These are phyloP conservation scores for Camponotus floridanus DNA, from an alignment of 1,140 invertebrate species.

Conservation along the genomic window DNA sequence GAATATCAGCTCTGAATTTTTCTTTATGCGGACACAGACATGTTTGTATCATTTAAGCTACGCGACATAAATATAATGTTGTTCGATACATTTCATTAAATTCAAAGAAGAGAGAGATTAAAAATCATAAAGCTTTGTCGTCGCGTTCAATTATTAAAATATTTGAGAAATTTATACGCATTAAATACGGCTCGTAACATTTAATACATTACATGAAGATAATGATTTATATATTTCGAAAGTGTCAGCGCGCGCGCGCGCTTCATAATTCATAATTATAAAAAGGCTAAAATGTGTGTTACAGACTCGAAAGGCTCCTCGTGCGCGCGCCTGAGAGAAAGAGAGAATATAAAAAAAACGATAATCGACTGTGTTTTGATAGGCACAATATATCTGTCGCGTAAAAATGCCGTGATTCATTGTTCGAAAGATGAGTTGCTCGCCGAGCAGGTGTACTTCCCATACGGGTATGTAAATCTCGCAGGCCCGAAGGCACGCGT, in stretches of 20 bases:
- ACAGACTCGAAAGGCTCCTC: neutral
- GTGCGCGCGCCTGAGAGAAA: neutral
- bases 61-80: neutral
- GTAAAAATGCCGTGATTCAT: constrained; percentile 56
- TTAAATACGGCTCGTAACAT: no score
- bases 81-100: neutral
- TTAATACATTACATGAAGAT: neutral
- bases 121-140: neutral
- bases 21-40: constrained; percentile 11
- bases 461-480: constrained; percentile 69
- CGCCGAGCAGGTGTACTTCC: constrained; percentile 64
- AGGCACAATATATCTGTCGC: constrained; percentile 21
- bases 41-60: neutral
- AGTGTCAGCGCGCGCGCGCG: neutral
- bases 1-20: constrained; percentile 26
- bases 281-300: constrained; percentile 1
- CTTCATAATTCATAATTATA: neutral
- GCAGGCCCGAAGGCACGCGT: constrained; percentile 62
- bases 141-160: neutral
- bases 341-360: neutral
- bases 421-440: constrained; percentile 42
- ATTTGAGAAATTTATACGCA: neutral
- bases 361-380: constrained; percentile 37
- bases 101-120: neutral
- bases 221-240: neutral